Conservation (phyloP, 2,888 invertebrate genomes). For the Tridacna crocea region DNA sequence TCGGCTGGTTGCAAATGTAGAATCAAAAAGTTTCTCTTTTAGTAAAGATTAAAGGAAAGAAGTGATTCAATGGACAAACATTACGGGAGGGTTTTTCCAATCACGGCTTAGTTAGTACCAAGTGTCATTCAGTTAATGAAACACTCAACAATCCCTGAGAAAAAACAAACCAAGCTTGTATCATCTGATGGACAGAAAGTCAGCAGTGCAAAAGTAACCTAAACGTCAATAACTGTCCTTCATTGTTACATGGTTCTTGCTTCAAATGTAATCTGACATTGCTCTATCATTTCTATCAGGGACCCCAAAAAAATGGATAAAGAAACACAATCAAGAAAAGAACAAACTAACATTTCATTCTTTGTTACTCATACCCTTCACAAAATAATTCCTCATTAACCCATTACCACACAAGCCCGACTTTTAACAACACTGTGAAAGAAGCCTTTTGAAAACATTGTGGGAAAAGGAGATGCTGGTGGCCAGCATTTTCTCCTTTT, state of each 20-base stretch:
- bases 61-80: too few species aligned
- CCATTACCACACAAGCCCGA: too few species aligned
- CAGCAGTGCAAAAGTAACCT: not conserved
- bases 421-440: too few species aligned
- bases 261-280: not conserved
- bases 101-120: not conserved
- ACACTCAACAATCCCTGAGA: conserved; percentile 5
- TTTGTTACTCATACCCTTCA: not conserved
- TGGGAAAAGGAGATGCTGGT: too few species aligned
- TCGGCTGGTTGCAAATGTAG: too few species aligned
- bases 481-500: too few species aligned
- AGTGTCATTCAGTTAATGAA: conserved; percentile 26
- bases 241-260: not conserved
- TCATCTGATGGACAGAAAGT: not conserved
- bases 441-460: too few species aligned
- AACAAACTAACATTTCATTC: conserved; percentile 6
- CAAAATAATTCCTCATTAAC: not conserved
- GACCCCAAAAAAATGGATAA: not conserved
- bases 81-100: too few species aligned
- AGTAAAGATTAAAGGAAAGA: too few species aligned
- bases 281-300: conserved; percentile 17
- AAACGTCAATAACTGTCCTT: not conserved
- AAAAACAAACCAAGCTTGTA: conserved; percentile 11
- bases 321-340: not conserved
- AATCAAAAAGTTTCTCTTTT: too few species aligned